A percentile compares a stretch with the other conserved stretches of the same genome.
Evolutionary conservation across 2,113 vertebrate species (phyloP).

Genomic region (Aviceda subcristata): DNA sequence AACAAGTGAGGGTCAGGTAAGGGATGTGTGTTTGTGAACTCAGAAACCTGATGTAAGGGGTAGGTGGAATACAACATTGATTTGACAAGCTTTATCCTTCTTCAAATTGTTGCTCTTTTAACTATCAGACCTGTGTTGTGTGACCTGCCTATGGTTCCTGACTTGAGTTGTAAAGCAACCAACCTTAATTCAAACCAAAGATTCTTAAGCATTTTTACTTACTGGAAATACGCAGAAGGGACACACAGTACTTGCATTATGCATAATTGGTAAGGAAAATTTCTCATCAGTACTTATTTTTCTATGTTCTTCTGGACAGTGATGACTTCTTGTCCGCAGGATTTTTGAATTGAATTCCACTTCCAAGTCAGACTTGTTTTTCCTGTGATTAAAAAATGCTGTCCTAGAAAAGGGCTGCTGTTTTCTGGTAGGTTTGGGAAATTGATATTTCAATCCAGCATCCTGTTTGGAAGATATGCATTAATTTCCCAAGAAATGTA

Average conservation of each 20-base stretch:
- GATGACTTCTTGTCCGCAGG: not conserved
- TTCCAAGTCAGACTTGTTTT: not conserved
- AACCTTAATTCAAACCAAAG: not conserved
- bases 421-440: not conserved
- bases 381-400: not conserved
- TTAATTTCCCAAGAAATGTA: not conserved
- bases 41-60: not conserved
- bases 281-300: not conserved
- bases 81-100: not conserved
- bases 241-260: not conserved
- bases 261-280: not conserved
- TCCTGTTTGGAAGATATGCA: not conserved
- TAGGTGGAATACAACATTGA: not conserved
- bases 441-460: not conserved
- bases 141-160: not conserved
- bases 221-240: not conserved
- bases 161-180: not conserved
- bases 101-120: not conserved
- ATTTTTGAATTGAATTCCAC: not conserved
- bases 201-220: not conserved
- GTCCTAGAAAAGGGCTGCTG: not conserved
- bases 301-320: not conserved
- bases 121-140: not conserved
- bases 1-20: not conserved
- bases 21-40: not conserved